Evolutionary conservation across 1,140 invertebrate genomes (phyloP).

Genomic region (Drosophila micromelanica): DNA sequence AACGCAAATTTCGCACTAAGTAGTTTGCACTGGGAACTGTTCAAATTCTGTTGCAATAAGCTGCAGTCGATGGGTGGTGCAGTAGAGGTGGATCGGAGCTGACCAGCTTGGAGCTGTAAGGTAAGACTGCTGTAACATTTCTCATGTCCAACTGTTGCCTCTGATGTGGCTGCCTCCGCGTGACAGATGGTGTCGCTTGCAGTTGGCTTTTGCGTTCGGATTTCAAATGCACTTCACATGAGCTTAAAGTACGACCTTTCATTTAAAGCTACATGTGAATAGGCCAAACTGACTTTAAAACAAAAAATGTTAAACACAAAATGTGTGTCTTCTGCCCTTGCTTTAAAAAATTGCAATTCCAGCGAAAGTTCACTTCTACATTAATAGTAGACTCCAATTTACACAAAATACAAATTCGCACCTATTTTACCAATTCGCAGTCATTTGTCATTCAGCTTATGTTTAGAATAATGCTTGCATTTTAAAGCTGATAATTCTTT

Average conservation of each 20-base stretch:
- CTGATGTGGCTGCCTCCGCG: background rate
- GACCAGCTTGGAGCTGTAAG: slow-evolving; percentile 32
- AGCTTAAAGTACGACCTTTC: background rate
- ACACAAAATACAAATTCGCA: no score
- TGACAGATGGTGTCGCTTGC: background rate
- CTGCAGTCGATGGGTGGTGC: slow-evolving; percentile 3
- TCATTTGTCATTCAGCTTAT: no score
- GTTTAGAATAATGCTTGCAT: no score
- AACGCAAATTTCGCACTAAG: slow-evolving; percentile 71
- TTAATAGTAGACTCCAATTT: no score
- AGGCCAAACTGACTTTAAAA: background rate
- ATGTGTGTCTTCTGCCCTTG: no score
- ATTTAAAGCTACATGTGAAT: background rate
- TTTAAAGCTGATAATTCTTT: no score
- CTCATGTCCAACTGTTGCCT: slow-evolving; percentile 11
- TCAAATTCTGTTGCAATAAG: slow-evolving; percentile 32
- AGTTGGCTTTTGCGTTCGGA: slow-evolving; percentile 1
- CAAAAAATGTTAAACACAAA: no score
- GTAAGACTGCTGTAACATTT: slow-evolving; percentile 49
- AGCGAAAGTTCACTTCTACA: no score
- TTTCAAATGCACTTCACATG: slow-evolving; percentile 6
- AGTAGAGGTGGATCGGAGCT: background rate
- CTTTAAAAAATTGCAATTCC: no score
- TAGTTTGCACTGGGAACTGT: slow-evolving; percentile 34
- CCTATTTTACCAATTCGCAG: no score